Percentiles rank a stretch among this genome's conserved stretches.
phyloP scores from a whole-genome alignment of 53 echinoderm and acorn worm genomes.

The Hippasteria phrygiana region DNA sequence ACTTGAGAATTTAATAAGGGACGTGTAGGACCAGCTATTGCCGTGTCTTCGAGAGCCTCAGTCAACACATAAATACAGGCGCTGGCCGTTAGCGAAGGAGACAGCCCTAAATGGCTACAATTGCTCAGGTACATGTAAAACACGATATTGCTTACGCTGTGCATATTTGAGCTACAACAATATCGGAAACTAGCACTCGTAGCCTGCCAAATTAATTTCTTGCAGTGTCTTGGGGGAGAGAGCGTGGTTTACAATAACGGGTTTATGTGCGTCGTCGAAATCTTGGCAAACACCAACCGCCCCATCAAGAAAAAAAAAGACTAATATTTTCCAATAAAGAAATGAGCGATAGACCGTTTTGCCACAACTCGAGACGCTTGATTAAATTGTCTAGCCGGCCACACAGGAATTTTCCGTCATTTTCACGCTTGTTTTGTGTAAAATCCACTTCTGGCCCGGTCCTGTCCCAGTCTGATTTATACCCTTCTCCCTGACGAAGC shows the following conservation, averaged over 20 bases:
- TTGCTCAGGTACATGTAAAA: slow-evolving; percentile 31
- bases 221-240: slow-evolving; percentile 41
- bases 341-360: slow-evolving; percentile 22
- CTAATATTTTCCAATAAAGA: slow-evolving; percentile 32
- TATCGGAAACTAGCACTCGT: slow-evolving; percentile 56
- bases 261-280: slow-evolving; percentile 52
- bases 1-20: slow-evolving; percentile 53
- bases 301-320: slow-evolving; percentile 18
- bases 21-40: slow-evolving; percentile 54
- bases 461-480: slow-evolving; percentile 10
- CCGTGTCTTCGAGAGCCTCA: slow-evolving; percentile 22
- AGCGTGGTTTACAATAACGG: slow-evolving; percentile 29
- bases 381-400: slow-evolving; percentile 47
- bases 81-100: slow-evolving; percentile 8
- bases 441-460: slow-evolving; percentile 32
- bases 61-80: slow-evolving; percentile 32
- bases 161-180: slow-evolving; percentile 53
- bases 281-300: slow-evolving; percentile 36
- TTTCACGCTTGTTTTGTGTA: slow-evolving; percentile 60
- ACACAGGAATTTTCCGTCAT: slow-evolving; percentile 50
- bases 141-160: slow-evolving; percentile 56
- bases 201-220: slow-evolving; percentile 58
- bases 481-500: slow-evolving; percentile 21
- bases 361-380: slow-evolving; percentile 14
- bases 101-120: slow-evolving; percentile 37